These are phyloP conservation scores for Hydrocynus forskahlii DNA, from an alignment of 2,797 vertebrate species.

Conservation along the genomic window DNA sequence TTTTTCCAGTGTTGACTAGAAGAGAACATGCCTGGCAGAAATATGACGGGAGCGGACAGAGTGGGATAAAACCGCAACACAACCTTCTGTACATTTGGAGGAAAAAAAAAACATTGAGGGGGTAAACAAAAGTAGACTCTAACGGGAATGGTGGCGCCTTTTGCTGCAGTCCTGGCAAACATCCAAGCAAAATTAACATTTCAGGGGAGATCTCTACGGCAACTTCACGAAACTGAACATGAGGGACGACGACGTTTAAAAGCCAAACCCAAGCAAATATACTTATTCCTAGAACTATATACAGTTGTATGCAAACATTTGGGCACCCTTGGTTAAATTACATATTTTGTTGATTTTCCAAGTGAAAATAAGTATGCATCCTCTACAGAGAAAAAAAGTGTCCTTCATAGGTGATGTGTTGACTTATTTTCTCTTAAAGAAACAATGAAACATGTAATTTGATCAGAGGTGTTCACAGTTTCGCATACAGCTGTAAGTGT, in stretches of 20 bases:
- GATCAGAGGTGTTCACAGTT: no score
- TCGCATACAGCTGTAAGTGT: no score
- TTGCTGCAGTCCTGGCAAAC: not conserved
- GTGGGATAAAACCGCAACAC: not conserved
- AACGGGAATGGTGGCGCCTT: not conserved
- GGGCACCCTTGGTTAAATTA: no score
- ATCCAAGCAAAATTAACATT: constrained; percentile 22
- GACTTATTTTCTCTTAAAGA: no score
- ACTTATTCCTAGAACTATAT: not conserved
- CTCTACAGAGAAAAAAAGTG: no score
- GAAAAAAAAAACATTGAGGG: constrained; percentile 1
- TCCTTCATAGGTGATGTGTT: no score
- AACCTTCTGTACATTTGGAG: constrained; percentile 8
- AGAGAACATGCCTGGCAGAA: constrained; percentile 13
- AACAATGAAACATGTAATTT: no score
- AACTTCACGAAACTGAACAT: not conserved
- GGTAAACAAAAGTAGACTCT: constrained; percentile 5
- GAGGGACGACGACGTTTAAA: not conserved
- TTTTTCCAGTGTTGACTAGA: constrained; percentile 6
- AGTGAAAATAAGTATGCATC: no score
- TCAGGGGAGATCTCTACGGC: not conserved
- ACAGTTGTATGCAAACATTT: no score
- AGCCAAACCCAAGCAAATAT: not conserved
- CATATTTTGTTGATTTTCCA: not conserved
- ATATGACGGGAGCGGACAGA: constrained; percentile 5